Evolutionary conservation across 92 coral and sea anemone genomes (phyloP).

Genomic region (Plumapathes pennacea): DNA sequence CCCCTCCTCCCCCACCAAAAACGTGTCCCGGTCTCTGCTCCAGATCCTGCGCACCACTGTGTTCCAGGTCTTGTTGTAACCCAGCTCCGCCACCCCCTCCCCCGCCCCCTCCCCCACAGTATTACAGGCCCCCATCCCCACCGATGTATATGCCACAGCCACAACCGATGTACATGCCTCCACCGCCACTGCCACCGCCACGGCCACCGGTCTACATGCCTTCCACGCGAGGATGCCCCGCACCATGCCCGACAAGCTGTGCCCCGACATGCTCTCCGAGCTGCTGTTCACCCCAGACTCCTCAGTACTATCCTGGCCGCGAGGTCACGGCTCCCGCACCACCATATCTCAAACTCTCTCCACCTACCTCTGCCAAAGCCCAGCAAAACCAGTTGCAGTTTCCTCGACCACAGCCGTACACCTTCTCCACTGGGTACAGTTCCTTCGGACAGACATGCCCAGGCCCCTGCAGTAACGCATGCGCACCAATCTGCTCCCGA

Average conservation of each 20-base stretch:
- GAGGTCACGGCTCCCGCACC: constrained; percentile 48
- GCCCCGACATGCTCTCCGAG: constrained; percentile 48
- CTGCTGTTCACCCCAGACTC: constrained; percentile 70
- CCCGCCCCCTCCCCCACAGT: constrained; percentile 35
- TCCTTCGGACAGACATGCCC: no score
- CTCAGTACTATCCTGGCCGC: no score
- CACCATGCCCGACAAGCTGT: constrained; percentile 46
- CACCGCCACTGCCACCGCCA: constrained; percentile 8
- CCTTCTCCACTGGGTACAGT: no score
- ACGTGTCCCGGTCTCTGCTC: constrained; percentile 61
- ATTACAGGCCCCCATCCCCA: constrained; percentile 23
- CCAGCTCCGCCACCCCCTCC: constrained; percentile 68
- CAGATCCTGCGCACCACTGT: constrained; percentile 45
- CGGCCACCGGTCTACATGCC: constrained; percentile 11
- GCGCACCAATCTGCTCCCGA: constrained; percentile 49
- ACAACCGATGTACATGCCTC: constrained; percentile 10
- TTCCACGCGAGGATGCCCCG: constrained; percentile 48
- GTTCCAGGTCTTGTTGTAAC: constrained; percentile 61
- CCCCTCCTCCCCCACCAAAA: constrained; percentile 45
- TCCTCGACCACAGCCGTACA: no score
- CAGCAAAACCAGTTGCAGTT: background rate
- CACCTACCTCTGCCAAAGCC: constrained; percentile 3
- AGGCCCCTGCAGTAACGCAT: constrained; percentile 39
- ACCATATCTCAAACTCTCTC: constrained; percentile 12
- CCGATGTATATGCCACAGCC: background rate